Evolutionary conservation across 2,113 vertebrate genomes (phyloP).

Genomic region (Gadus chalcogrammus): DNA sequence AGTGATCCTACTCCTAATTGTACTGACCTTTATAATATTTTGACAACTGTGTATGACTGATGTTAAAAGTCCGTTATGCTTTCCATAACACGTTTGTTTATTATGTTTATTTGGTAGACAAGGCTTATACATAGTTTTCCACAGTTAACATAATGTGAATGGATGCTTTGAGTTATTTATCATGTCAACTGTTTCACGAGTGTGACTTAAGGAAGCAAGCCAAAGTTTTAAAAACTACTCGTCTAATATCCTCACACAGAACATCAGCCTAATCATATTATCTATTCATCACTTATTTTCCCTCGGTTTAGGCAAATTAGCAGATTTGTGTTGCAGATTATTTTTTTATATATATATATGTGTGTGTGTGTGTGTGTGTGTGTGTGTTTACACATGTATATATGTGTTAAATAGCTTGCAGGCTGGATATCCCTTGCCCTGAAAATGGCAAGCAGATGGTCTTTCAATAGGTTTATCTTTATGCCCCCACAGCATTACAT

Average conservation of each 20-base stretch:
- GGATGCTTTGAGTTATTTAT: slow-evolving; percentile 33
- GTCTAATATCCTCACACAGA: slow-evolving; percentile 44
- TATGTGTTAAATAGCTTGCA: too few relatives aligned
- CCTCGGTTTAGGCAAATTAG: neutral
- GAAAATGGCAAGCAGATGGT: neutral
- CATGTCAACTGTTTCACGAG: slow-evolving; percentile 40
- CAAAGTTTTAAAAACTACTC: slow-evolving; percentile 38
- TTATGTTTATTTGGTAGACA: neutral
- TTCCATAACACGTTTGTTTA: too few relatives aligned
- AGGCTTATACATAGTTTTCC: neutral
- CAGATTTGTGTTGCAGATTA: neutral
- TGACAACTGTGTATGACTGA: too few relatives aligned
- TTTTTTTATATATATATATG: neutral
- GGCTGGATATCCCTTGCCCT: too few relatives aligned
- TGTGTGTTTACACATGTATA: too few relatives aligned
- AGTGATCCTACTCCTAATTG: too few relatives aligned
- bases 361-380: too few relatives aligned
- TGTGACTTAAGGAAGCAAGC: slow-evolving; percentile 51
- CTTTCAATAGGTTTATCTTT: neutral
- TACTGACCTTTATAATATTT: too few relatives aligned
- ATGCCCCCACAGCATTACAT: slow-evolving; percentile 9
- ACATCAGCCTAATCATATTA: slow-evolving; percentile 45
- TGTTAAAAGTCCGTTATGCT: too few relatives aligned
- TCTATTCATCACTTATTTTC: slow-evolving; percentile 29
- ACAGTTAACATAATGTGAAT: slow-evolving; percentile 10